Evolutionary conservation across 2,888 invertebrate genomes (phyloP), one percentile per base, ranked within the genome.

Genomic region (Apeira syringaria): DNA sequence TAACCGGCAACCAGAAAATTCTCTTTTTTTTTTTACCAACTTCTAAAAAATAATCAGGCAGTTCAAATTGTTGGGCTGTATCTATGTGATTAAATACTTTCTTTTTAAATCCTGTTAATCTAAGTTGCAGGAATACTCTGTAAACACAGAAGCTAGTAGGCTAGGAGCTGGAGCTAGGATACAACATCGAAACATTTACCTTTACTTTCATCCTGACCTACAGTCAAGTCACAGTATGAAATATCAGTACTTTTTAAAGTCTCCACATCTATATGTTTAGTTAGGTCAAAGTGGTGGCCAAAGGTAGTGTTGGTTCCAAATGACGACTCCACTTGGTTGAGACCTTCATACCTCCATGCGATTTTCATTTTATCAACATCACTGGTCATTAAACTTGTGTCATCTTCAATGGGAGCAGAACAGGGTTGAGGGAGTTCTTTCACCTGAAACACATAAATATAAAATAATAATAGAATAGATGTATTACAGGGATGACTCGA

Each of bases 321-420:
- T 57, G 74, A 91, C 59, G 64, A 85, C 53, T 94, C 92, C 0
- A 93, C 90, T 43, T 92, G 88, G 17, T 92, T 92, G 55, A 96
- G 90, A 50, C 95, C 94, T 69, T 96, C 94, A 78, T 98, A 98
- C 45, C 97, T 91, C 95, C 97, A 98, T 0, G 98, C 98, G 73
- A 98, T 98, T 73, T 94, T 94, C 93, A 98, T 93, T 58, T 94
- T 93, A 53, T 92, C 91, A 22, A 82, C 68, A 44, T 64, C 67
- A 17, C 57, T 56, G 12, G 59, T 43, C 10, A 59, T 63, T 29
- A 71, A 55, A 18, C 63, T 76, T 31, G 61, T 22, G 3, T 89
- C 89, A 58, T 86, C 86, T 41, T 85, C 79, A 48, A 86, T 81
- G 36, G 91, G 81, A 47, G 61, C 62, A 30, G 70, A 58, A 26